A percentile compares a stretch with the other conserved stretches of the same genome.
Conservation (phyloP, 1,140 invertebrate species). For the Drosophila rhopaloa region DNA sequence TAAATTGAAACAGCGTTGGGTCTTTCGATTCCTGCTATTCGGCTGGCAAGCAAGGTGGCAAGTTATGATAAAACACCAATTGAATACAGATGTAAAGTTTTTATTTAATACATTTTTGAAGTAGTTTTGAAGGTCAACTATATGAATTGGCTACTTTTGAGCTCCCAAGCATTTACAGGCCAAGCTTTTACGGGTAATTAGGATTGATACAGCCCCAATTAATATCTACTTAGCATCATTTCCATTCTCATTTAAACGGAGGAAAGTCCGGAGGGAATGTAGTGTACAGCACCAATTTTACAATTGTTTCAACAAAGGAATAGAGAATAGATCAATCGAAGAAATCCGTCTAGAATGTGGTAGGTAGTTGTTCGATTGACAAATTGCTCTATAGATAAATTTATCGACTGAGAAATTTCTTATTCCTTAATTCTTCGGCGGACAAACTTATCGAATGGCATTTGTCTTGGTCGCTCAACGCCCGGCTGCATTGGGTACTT, state of each 20-base stretch:
- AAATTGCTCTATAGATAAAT: constrained; percentile 34
- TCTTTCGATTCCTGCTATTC: too few relatives aligned
- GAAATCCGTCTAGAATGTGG: neutral
- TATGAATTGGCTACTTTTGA: too few relatives aligned
- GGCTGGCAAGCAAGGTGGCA: too few relatives aligned
- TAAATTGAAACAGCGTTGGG: too few relatives aligned
- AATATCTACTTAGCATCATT: too few relatives aligned
- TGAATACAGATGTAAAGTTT: too few relatives aligned
- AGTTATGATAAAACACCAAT: too few relatives aligned
- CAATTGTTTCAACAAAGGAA: neutral
- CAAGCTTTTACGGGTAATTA: too few relatives aligned
- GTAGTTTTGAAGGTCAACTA: too few relatives aligned
- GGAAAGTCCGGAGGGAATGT: neutral
- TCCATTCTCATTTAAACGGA: neutral
- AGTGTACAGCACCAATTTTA: neutral
- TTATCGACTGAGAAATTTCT: constrained; percentile 16
- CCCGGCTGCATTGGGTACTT: neutral
- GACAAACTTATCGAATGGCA: constrained; percentile 12
- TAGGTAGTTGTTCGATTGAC: constrained; percentile 2
- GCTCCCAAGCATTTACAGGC: too few relatives aligned
- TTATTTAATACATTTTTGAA: too few relatives aligned
- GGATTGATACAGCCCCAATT: too few relatives aligned
- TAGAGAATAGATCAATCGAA: constrained; percentile 24
- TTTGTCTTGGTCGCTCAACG: constrained; percentile 1
- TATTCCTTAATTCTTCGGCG: neutral